Percentiles rank a stretch among this genome's conserved stretches.
These are phyloP conservation scores for Aix galericulata DNA, from an alignment of 2,113 vertebrate genomes.

Conservation along the genomic window DNA sequence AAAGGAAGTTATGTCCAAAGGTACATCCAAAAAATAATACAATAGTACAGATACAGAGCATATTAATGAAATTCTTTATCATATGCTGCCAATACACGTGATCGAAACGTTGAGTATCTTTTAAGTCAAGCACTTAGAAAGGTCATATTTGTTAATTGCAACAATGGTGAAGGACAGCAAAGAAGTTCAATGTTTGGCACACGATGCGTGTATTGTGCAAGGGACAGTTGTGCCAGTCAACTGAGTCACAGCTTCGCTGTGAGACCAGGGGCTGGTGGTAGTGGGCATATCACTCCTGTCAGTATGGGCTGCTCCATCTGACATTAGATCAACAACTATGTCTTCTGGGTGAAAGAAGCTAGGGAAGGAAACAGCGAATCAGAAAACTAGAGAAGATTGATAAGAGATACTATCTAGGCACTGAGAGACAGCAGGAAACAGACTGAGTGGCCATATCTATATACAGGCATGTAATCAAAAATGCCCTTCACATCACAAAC, in stretches of 20 bases:
- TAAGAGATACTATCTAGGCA: background rate
- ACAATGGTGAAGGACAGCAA: background rate
- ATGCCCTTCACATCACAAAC: background rate
- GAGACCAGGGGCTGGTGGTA: background rate
- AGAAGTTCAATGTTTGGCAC: background rate
- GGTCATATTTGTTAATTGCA: background rate
- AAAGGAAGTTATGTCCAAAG: background rate
- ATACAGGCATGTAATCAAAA: background rate
- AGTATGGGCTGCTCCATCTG: background rate
- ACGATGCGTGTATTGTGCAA: background rate
- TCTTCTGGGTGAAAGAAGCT: background rate
- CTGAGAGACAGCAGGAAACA: background rate
- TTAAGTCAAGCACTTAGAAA: background rate
- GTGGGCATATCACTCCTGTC: background rate
- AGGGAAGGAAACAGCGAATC: background rate
- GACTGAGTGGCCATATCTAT: background rate
- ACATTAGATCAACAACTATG: accelerated
- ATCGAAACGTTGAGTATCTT: background rate
- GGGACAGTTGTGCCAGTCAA: background rate
- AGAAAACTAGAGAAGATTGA: background rate
- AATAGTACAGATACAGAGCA: background rate
- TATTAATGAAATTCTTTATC: background rate
- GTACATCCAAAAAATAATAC: background rate
- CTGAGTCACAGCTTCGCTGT: background rate
- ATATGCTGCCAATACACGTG: background rate